Conservation (phyloP, 2,888 invertebrate genomes). For the Caenorhabditis sinica region DNA sequence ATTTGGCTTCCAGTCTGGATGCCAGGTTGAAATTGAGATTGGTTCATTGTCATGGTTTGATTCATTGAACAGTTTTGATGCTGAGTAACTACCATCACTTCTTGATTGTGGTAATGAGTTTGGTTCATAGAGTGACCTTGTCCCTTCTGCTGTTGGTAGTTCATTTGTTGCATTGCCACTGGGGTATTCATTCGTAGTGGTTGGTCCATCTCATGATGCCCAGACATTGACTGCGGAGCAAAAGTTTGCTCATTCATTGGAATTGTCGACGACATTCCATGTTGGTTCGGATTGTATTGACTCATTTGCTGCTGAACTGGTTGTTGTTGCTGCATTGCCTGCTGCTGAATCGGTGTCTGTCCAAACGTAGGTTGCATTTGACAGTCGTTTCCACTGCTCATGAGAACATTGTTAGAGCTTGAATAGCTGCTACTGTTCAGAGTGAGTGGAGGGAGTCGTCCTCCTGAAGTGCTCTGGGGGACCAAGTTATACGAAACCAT, state of each 20-base stretch:
- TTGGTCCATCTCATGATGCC: conserved; percentile 24
- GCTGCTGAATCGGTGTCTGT: not conserved
- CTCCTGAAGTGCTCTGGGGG: conserved; percentile 8
- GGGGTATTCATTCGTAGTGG: conserved; percentile 42
- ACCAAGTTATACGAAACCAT: conserved; percentile 38
- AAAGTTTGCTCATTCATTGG: conserved; percentile 45
- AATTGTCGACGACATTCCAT: conserved; percentile 18
- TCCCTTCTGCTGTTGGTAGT: conserved; percentile 6
- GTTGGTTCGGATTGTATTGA: conserved; percentile 45
- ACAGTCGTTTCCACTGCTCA: conserved; percentile 14
- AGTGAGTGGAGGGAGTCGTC: conserved; percentile 41
- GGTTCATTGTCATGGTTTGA: conserved; percentile 26
- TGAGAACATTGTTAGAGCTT: conserved; percentile 3
- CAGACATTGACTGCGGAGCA: conserved; percentile 35
- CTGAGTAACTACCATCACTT: not conserved
- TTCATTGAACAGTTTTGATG: not conserved
- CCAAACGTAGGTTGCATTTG: not conserved
- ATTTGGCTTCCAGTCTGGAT: conserved; percentile 31
- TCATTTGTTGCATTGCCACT: not conserved
- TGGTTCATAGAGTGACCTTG: not conserved
- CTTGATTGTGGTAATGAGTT: not conserved
- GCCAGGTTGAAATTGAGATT: conserved; percentile 33
- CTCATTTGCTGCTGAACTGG: conserved; percentile 23
- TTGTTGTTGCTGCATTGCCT: conserved; percentile 13
- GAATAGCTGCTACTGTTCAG: conserved; percentile 11